phyloP scores from a whole-genome alignment of 92 coral and sea anemone species.

The Nematostella vectensis region DNA sequence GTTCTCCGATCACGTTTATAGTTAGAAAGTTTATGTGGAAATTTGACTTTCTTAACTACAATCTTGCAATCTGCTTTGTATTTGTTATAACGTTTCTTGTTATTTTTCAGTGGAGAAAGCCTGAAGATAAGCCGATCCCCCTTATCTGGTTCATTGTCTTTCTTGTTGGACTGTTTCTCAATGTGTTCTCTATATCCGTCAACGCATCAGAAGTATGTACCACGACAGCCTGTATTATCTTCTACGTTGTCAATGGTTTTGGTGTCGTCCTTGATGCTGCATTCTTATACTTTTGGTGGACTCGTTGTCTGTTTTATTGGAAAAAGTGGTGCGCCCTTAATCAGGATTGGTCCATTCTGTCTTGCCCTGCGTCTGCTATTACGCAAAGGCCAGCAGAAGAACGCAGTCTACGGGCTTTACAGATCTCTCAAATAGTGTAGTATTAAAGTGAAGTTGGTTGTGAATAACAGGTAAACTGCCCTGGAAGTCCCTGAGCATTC shows the following conservation, averaged over 20 bases:
- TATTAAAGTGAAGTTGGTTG: neutral
- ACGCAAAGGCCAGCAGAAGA: constrained; percentile 42
- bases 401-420: constrained; percentile 55
- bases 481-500: too few relatives aligned
- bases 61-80: too few relatives aligned
- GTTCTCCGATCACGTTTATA: too few relatives aligned
- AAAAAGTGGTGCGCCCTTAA: constrained; percentile 82
- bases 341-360: constrained; percentile 82
- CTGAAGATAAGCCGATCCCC: constrained; percentile 83
- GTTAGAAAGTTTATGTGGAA: too few relatives aligned
- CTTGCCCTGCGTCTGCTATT: constrained; percentile 25
- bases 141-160: constrained; percentile 83
- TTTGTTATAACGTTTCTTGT: too few relatives aligned
- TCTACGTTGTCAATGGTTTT: constrained; percentile 82
- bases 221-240: constrained; percentile 74
- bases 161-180: constrained; percentile 78
- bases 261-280: constrained; percentile 84
- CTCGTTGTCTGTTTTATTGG: constrained; percentile 73
- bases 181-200: constrained; percentile 71
- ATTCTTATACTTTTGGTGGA: constrained; percentile 85
- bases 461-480: too few relatives aligned
- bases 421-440: constrained; percentile 61
- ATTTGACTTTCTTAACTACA: too few relatives aligned
- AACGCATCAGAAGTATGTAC: constrained; percentile 79
- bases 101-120: constrained; percentile 74